Evolutionary conservation across 2,888 invertebrate genomes (phyloP).

Genomic region (Dione vanillae): DNA sequence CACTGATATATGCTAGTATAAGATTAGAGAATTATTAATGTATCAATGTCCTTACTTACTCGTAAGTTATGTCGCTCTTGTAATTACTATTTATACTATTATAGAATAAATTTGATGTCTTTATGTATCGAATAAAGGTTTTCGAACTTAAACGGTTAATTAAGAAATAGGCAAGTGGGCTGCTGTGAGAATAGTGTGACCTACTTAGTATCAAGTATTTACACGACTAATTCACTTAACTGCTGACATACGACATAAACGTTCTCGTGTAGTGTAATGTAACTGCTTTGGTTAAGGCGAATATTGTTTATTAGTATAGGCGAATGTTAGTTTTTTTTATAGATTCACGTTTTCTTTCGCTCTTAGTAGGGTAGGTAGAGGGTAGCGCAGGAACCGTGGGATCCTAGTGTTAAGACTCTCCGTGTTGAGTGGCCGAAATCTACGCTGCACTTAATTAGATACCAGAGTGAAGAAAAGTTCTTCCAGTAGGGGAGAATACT

Average conservation of each 20-base stretch:
- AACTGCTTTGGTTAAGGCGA: slow-evolving; percentile 62
- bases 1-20: slow-evolving; percentile 76
- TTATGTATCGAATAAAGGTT: slow-evolving; percentile 36
- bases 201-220: slow-evolving; percentile 55
- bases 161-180: slow-evolving; percentile 9
- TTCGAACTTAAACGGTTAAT: slow-evolving; percentile 20
- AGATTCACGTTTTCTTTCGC: no score
- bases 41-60: slow-evolving; percentile 48
- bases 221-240: slow-evolving; percentile 66
- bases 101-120: slow-evolving; percentile 48
- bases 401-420: no score
- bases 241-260: slow-evolving; percentile 61
- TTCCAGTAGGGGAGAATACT: no score
- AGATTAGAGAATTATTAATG: slow-evolving; percentile 56
- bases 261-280: slow-evolving; percentile 58
- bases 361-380: no score
- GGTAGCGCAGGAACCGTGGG: no score
- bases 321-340: no score
- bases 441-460: no score
- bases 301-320: slow-evolving; percentile 33
- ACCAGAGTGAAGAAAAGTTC: no score
- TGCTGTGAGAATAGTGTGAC: slow-evolving; percentile 35
- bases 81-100: slow-evolving; percentile 54
- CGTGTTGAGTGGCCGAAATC: no score
- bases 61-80: slow-evolving; percentile 44